Percentiles rank a stretch among this genome's conserved stretches.
phyloP scores from a whole-genome alignment of 2,797 vertebrate species.

The Tiaroga cobitis region DNA sequence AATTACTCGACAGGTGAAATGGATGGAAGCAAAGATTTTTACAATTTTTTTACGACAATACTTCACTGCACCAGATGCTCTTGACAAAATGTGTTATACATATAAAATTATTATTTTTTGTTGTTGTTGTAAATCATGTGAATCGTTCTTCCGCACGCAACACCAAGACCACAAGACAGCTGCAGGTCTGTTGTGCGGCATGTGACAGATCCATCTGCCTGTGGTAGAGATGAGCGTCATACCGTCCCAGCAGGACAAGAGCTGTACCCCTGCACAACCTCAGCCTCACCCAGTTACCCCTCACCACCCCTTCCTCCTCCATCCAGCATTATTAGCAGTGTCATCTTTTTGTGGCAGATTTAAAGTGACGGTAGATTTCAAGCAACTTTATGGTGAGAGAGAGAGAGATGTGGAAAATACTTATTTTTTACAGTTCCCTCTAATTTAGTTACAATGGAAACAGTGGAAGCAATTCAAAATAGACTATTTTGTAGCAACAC shows the following conservation, averaged over 20 bases:
- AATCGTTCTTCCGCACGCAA: not conserved
- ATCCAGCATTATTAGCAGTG: conserved; percentile 42
- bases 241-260: conserved; percentile 47
- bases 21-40: not conserved
- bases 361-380: conserved; percentile 46
- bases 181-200: conserved; percentile 1
- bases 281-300: conserved; percentile 17
- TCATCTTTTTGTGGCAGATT: conserved; percentile 81
- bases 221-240: conserved; percentile 5
- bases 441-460: not conserved
- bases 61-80: not conserved
- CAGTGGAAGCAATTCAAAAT: not conserved
- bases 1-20: not conserved
- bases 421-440: not conserved
- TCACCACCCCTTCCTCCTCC: conserved; percentile 12
- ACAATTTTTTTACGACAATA: not conserved
- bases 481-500: not conserved
- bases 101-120: not conserved
- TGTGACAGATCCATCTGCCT: conserved; percentile 47
- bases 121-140: not conserved
- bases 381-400: conserved; percentile 2
- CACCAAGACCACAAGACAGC: conserved; percentile 23
- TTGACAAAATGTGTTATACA: not conserved
- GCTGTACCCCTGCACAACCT: conserved; percentile 20
- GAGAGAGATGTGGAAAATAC: not conserved